Conservation (phyloP, 2,888 invertebrate genomes). For the Pinctada fucata region DNA sequence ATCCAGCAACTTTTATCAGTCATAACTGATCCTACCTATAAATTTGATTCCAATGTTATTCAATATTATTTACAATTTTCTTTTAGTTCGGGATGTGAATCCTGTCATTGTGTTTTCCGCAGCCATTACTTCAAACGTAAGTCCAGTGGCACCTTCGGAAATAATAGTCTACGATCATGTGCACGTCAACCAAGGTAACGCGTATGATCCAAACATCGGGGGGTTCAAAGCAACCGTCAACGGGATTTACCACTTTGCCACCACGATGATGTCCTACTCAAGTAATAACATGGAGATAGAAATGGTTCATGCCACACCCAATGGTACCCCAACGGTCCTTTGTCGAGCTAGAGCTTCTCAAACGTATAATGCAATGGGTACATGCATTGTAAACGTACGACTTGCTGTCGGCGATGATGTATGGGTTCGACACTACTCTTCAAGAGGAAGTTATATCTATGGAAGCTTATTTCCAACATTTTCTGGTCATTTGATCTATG, state of each 20-base stretch:
- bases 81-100: background rate
- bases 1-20: no score
- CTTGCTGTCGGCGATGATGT: conserved; percentile 20
- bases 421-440: conserved; percentile 16
- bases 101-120: conserved; percentile 26
- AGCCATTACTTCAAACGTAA: conserved; percentile 3
- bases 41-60: no score
- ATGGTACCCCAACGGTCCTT: background rate
- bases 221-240: conserved; percentile 41
- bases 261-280: conserved; percentile 43
- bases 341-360: conserved; percentile 24
- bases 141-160: conserved; percentile 25
- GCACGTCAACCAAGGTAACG: conserved; percentile 39
- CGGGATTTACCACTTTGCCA: conserved; percentile 48
- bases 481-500: conserved; percentile 25
- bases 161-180: conserved; percentile 46
- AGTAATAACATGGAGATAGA: conserved; percentile 30
- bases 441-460: conserved; percentile 14
- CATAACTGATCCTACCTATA: no score
- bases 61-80: background rate
- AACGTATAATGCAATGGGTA: conserved; percentile 24
- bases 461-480: conserved; percentile 13
- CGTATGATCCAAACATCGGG: conserved; percentile 44
- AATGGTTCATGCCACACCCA: background rate
- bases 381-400: conserved; percentile 20